Evolutionary conservation across 2,888 invertebrate genomes (phyloP).

Genomic region (Lagria hirta): DNA sequence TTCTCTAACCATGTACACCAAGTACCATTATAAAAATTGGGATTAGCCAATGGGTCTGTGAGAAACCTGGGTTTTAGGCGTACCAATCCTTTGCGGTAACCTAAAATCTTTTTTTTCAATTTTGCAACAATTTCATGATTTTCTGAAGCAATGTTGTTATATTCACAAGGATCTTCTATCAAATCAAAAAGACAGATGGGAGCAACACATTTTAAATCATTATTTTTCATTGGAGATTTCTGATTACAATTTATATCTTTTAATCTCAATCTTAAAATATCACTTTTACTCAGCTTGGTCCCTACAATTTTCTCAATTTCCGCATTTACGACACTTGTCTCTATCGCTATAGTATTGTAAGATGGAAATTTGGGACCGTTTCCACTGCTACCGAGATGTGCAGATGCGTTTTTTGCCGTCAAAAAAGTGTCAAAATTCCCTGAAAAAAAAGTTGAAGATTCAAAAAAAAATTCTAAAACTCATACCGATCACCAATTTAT

Average conservation of each 20-base stretch:
- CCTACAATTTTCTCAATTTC: constrained; percentile 31
- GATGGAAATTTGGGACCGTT: constrained; percentile 31
- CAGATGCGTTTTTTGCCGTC: too few species aligned
- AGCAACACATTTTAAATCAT: too few species aligned
- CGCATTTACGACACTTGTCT: constrained; percentile 39
- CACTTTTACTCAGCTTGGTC: constrained; percentile 23
- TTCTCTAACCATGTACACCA: constrained; percentile 44
- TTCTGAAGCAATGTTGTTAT: constrained; percentile 38
- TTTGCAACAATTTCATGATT: constrained; percentile 33
- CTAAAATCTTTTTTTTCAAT: constrained; percentile 30
- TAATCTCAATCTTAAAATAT: constrained; percentile 29
- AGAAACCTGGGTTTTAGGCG: too few species aligned
- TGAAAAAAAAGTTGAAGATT: constrained; percentile 26
- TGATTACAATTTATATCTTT: too few species aligned
- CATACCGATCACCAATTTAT: constrained; percentile 46
- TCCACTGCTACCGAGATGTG: constrained; percentile 40
- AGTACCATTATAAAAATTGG: constrained; percentile 39
- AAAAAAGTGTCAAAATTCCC: too few species aligned
- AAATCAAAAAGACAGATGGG: constrained; percentile 48
- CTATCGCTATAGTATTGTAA: constrained; percentile 36
- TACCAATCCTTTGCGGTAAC: too few species aligned
- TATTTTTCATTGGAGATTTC: too few species aligned
- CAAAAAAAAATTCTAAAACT: not conserved
- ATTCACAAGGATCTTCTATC: constrained; percentile 47
- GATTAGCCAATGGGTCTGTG: constrained; percentile 41